A percentile compares a stretch with the other conserved stretches of the same genome.
These are phyloP conservation scores for Porphyrio hochstetteri DNA, from an alignment of 2,113 vertebrate genomes.

Conservation along the genomic window DNA sequence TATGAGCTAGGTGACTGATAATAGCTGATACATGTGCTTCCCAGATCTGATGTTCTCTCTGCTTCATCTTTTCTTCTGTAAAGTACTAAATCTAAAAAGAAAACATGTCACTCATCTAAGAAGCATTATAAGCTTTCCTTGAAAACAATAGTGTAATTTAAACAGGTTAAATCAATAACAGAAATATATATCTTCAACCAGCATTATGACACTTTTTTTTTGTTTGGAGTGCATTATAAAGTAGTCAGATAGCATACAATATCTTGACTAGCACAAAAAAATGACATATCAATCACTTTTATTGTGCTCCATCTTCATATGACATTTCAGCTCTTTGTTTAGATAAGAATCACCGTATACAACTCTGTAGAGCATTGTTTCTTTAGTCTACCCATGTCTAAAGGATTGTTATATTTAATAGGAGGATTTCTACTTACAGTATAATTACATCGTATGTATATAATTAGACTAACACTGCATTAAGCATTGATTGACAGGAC, in stretches of 20 bases:
- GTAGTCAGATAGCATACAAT: background rate
- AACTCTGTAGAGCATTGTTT: slow-evolving; percentile 5
- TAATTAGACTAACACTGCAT: slow-evolving; percentile 17
- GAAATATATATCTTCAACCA: background rate
- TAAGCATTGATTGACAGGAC: slow-evolving; percentile 35
- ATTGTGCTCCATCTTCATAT: background rate
- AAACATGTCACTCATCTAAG: slow-evolving; percentile 31
- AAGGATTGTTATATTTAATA: slow-evolving; percentile 1
- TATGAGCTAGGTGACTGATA: slow-evolving; percentile 25
- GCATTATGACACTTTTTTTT: background rate
- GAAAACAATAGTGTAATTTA: slow-evolving; percentile 23
- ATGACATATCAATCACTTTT: slow-evolving; percentile 7
- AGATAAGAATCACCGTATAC: background rate
- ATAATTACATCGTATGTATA: background rate
- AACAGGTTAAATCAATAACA: slow-evolving; percentile 10
- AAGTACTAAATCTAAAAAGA: slow-evolving; percentile 25
- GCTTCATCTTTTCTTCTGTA: slow-evolving; percentile 17
- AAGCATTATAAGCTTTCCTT: slow-evolving; percentile 1
- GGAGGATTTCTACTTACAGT: background rate
- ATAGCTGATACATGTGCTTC: background rate
- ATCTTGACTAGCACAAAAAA: background rate
- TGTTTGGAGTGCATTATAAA: background rate
- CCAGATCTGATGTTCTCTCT: background rate
- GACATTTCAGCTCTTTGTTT: slow-evolving; percentile 34
- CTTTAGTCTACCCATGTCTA: background rate